Conservation (phyloP, 2,888 invertebrate species). For the Biston betularia region DNA sequence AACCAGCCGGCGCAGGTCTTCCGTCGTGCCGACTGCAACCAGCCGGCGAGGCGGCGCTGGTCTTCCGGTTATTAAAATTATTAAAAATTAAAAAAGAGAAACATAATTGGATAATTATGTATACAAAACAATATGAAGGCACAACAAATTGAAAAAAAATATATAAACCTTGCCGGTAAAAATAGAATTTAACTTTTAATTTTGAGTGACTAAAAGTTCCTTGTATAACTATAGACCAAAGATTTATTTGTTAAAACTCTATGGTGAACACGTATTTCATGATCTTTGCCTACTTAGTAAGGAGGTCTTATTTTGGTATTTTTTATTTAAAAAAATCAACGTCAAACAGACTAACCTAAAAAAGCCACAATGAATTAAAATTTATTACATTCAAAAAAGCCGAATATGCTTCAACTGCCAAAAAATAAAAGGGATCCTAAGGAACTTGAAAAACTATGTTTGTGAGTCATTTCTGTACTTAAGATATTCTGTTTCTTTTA, state of each 20-base stretch:
- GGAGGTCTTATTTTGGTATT: too few relatives aligned
- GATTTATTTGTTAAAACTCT: not conserved
- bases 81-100: too few relatives aligned
- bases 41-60: too few relatives aligned
- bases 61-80: too few relatives aligned
- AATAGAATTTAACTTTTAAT: too few relatives aligned
- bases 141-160: too few relatives aligned
- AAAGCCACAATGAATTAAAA: not conserved
- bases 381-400: not conserved
- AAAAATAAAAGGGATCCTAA: conserved; percentile 51
- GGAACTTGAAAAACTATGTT: conserved; percentile 56
- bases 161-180: too few relatives aligned
- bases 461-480: conserved; percentile 45
- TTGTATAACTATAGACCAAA: not conserved
- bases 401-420: conserved; percentile 52
- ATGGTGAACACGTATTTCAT: not conserved
- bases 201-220: not conserved
- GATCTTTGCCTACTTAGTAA: too few relatives aligned
- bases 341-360: conserved; percentile 1
- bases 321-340: not conserved
- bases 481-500: not conserved
- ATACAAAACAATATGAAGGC: too few relatives aligned
- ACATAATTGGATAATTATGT: too few relatives aligned
- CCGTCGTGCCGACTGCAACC: too few relatives aligned
- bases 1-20: too few relatives aligned